Conservation (phyloP, 2,113 vertebrate species). For the Scolopax mira region DNA sequence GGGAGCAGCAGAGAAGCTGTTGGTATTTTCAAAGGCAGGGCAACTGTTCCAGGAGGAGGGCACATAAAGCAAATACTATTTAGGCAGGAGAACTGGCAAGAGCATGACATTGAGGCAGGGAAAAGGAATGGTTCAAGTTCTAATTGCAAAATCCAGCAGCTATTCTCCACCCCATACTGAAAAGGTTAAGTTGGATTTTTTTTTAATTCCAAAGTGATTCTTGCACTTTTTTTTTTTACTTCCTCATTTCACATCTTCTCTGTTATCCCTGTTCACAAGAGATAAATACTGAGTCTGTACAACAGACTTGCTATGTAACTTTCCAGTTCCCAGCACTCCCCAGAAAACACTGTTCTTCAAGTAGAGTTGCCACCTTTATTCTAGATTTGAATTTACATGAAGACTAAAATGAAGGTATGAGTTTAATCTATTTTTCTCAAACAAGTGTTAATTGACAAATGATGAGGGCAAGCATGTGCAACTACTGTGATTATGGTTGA, state of each 20-base stretch:
- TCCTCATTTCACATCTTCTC: neutral
- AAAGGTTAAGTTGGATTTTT: neutral
- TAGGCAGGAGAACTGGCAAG: neutral
- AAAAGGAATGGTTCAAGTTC: neutral
- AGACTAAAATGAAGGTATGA: neutral
- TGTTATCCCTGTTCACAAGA: neutral
- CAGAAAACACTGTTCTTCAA: neutral
- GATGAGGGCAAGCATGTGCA: constrained; percentile 9
- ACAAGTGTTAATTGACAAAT: constrained; percentile 46
- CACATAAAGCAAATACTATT: neutral
- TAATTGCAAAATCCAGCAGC: neutral
- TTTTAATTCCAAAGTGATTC: neutral
- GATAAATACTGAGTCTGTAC: neutral
- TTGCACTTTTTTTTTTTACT: neutral
- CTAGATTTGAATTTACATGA: neutral
- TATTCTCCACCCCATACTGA: neutral
- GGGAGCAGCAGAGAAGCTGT: accelerated
- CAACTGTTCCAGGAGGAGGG: accelerated
- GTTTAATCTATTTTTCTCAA: neutral
- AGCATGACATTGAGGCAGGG: neutral
- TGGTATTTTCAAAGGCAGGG: neutral
- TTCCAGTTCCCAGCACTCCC: neutral
- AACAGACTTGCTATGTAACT: neutral
- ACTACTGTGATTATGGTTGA: neutral
- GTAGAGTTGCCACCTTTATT: neutral